Evolutionary conservation across 2,888 invertebrate species (phyloP).

Genomic region (Agrotis segetum): DNA sequence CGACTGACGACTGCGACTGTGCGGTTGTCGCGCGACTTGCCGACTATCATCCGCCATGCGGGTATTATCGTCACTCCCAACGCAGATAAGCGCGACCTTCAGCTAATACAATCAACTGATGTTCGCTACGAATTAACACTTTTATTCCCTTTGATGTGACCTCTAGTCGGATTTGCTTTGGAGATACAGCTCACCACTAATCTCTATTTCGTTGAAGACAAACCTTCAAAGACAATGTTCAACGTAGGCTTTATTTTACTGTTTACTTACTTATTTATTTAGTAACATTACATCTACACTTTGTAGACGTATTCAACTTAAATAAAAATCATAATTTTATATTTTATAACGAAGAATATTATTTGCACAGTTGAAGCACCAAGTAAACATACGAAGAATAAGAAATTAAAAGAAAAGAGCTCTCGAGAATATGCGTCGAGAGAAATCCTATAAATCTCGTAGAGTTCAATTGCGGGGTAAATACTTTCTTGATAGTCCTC

Average conservation of each 20-base stretch:
- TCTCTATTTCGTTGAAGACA: conserved; percentile 15
- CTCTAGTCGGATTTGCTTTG: conserved; percentile 22
- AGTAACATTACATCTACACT: not conserved
- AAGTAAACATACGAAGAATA: conserved; percentile 63
- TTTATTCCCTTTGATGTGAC: conserved; percentile 52
- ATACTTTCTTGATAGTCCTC: conserved; percentile 76
- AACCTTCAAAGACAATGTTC: conserved; percentile 7
- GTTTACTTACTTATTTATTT: conserved; percentile 13
- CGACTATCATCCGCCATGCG: conserved; percentile 71
- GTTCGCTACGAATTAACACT: conserved; percentile 54
- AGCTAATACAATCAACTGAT: conserved; percentile 54
- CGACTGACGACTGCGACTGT: conserved; percentile 50
- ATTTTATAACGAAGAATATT: conserved; percentile 48
- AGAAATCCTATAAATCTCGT: conserved; percentile 78
- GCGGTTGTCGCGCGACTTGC: conserved; percentile 51
- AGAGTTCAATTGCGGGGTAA: conserved; percentile 80
- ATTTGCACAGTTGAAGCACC: conserved; percentile 51
- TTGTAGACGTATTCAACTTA: conserved; percentile 20
- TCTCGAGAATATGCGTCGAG: conserved; percentile 68
- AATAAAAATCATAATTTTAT: conserved; percentile 27
- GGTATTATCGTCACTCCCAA: conserved; percentile 72
- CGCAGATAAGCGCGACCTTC: conserved; percentile 75
- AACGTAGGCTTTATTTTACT: conserved; percentile 1
- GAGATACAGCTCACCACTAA: conserved; percentile 23
- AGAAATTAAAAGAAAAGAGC: conserved; percentile 66